These are phyloP conservation scores for Caenorhabditis macrosperma DNA, from an alignment of 2,888 invertebrate genomes.

Conservation along the genomic window DNA sequence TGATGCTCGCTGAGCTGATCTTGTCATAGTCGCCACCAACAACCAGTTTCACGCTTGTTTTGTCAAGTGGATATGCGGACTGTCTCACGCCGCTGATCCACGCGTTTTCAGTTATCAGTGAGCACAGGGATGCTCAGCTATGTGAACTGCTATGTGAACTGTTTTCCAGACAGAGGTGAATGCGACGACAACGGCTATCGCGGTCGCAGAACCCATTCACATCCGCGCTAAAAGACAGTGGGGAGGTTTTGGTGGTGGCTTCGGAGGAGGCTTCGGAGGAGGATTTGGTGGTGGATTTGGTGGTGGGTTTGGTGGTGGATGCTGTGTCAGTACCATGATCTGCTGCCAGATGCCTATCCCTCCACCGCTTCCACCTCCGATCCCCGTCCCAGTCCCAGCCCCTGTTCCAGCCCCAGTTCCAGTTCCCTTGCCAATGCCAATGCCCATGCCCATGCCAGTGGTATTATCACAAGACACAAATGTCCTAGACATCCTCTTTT, in stretches of 20 bases:
- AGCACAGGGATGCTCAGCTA: background rate
- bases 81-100: background rate
- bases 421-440: constrained; percentile 50
- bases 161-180: constrained; percentile 4
- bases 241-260: constrained; percentile 52
- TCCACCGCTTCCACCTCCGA: constrained; percentile 50
- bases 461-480: background rate
- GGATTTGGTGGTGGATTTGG: constrained; percentile 50
- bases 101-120: background rate
- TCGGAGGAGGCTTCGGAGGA: no score
- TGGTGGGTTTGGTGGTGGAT: constrained; percentile 59
- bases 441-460: constrained; percentile 61
- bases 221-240: constrained; percentile 66
- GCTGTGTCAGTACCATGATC: constrained; percentile 58
- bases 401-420: constrained; percentile 60
- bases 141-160: background rate
- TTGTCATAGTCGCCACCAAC: constrained; percentile 31
- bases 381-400: constrained; percentile 57
- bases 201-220: constrained; percentile 24
- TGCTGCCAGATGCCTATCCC: constrained; percentile 64
- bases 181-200: constrained; percentile 14
- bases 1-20: constrained; percentile 36
- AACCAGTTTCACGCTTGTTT: constrained; percentile 53
- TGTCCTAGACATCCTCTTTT: constrained; percentile 2
- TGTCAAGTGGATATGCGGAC: constrained; percentile 25